phyloP scores from a whole-genome alignment of 2,113 vertebrate genomes.

The Sturnira hondurensis region DNA sequence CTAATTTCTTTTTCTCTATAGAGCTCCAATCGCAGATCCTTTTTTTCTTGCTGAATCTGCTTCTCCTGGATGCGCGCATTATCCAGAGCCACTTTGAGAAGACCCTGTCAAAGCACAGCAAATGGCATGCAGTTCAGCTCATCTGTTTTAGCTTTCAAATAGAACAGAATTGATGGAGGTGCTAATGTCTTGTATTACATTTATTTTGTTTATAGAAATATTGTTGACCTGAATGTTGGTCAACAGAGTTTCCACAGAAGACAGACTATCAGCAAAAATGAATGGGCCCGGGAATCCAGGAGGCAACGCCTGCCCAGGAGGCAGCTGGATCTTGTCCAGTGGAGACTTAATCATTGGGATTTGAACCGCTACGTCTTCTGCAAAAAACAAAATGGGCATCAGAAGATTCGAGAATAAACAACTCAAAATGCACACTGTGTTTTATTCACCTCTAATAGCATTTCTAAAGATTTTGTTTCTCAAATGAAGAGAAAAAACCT shows the following conservation, averaged over 20 bases:
- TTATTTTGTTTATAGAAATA: conserved; percentile 75
- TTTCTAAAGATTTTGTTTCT: background rate
- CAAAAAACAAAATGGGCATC: conserved; percentile 72
- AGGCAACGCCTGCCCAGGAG: conserved; percentile 85
- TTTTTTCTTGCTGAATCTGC: conserved; percentile 92
- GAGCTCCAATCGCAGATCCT: conserved; percentile 91
- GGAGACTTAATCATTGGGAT: conserved; percentile 89
- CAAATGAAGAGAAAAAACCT: too few species aligned
- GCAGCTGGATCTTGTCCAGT: conserved; percentile 88
- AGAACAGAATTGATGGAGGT: conserved; percentile 57
- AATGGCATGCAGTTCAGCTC: conserved; percentile 54
- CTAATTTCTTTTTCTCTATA: conserved; percentile 89
- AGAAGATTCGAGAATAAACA: conserved; percentile 49
- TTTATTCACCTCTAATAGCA: background rate
- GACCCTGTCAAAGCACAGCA: conserved; percentile 83
- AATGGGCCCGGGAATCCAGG: conserved; percentile 92
- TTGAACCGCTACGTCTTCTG: conserved; percentile 89
- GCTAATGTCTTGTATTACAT: conserved; percentile 69
- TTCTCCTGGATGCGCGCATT: conserved; percentile 91
- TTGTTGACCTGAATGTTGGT: conserved; percentile 96
- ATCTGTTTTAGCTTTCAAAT: conserved; percentile 55
- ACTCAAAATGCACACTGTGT: background rate
- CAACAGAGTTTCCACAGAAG: conserved; percentile 95
- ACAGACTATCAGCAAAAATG: conserved; percentile 93
- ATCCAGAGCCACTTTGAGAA: conserved; percentile 93